phyloP scores from a whole-genome alignment of 2,797 vertebrate species.

The Platyrinchus mystaceus region DNA sequence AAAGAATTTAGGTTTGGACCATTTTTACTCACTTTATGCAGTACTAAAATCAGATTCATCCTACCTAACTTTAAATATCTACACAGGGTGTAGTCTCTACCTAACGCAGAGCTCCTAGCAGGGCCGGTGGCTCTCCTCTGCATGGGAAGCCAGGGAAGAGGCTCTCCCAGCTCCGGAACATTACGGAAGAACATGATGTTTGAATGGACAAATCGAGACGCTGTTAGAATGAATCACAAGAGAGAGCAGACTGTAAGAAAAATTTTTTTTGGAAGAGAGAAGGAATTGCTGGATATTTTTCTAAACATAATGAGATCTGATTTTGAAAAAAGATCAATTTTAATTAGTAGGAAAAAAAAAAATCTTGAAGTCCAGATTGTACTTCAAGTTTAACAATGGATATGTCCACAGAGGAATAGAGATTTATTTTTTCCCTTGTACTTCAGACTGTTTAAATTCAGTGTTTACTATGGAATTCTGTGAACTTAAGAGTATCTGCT shows the following conservation, averaged over 20 bases:
- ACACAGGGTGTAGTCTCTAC: background rate
- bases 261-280: background rate
- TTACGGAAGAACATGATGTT: background rate
- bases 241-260: background rate
- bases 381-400: background rate
- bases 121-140: background rate
- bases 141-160: background rate
- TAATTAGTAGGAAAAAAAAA: background rate
- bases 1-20: background rate
- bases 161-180: too few species aligned
- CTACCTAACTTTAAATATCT: background rate
- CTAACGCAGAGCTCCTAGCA: accelerated
- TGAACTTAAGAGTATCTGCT: background rate
- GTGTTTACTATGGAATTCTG: background rate
- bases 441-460: background rate
- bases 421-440: background rate
- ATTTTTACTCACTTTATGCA: background rate
- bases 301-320: background rate
- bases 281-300: background rate
- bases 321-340: background rate
- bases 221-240: background rate
- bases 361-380: background rate
- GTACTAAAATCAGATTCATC: background rate
- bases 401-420: background rate
- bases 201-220: background rate